Evolutionary conservation across 64 coral and sea anemone species (phyloP).

Genomic region (Montipora sp.): DNA sequence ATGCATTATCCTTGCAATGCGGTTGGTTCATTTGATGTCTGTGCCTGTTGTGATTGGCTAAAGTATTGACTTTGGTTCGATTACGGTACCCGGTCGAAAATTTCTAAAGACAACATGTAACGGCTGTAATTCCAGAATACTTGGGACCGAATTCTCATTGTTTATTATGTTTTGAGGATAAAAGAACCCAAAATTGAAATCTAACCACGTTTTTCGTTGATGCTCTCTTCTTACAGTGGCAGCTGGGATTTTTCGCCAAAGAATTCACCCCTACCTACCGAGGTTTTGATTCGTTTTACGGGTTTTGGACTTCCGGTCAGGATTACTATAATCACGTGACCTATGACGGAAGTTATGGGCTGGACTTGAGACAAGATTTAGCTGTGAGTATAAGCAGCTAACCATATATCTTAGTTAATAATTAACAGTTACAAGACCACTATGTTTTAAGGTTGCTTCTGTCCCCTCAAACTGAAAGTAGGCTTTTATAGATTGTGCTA

Average conservation of each 20-base stretch:
- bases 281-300: slow-evolving; percentile 96
- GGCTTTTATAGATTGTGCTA: too few species aligned
- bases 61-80: too few species aligned
- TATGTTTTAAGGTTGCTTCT: too few species aligned
- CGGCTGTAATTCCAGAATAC: too few species aligned
- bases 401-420: too few species aligned
- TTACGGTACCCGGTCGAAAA: too few species aligned
- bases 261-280: slow-evolving; percentile 97
- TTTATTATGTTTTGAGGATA: background rate
- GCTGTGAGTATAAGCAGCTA: slow-evolving; percentile 56
- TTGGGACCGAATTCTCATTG: background rate
- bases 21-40: too few species aligned
- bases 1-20: too few species aligned
- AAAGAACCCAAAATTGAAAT: background rate
- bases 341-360: slow-evolving; percentile 87
- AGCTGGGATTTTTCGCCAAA: slow-evolving; percentile 95
- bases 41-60: too few species aligned
- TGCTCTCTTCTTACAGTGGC: slow-evolving; percentile 71
- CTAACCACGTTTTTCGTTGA: background rate
- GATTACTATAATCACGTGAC: slow-evolving; percentile 98
- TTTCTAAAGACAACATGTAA: too few species aligned
- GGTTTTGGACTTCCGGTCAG: slow-evolving; percentile 91
- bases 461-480: too few species aligned
- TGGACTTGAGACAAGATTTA: slow-evolving; percentile 89
- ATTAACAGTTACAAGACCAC: too few species aligned